Conservation (phyloP, 2,113 vertebrate genomes). For the Heterotis niloticus region DNA sequence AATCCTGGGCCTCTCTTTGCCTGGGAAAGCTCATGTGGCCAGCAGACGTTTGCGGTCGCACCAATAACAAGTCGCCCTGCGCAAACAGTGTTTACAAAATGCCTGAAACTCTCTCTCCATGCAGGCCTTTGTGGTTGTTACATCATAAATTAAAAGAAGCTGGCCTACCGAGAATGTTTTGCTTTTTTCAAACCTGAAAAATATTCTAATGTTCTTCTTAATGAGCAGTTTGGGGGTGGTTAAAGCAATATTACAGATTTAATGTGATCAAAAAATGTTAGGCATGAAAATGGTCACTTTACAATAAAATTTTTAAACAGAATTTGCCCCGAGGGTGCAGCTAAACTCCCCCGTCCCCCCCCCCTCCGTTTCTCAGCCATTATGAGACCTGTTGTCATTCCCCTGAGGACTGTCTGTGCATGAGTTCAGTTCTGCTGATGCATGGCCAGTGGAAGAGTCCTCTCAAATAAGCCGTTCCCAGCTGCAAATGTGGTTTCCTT, state of each 20-base stretch:
- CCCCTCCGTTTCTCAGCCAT: no score
- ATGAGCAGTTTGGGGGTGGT: neutral
- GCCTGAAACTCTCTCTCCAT: conserved; percentile 42
- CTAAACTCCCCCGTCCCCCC: no score
- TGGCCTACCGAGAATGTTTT: conserved; percentile 7
- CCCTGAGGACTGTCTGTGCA: neutral
- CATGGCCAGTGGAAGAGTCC: neutral
- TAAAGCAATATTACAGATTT: neutral
- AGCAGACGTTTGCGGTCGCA: conserved; percentile 62
- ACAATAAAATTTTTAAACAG: neutral
- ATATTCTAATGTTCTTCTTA: neutral
- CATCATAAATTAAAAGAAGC: conserved; percentile 22
- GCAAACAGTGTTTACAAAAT: conserved; percentile 63
- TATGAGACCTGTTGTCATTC: neutral
- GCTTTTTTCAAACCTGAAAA: neutral
- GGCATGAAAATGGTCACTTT: neutral
- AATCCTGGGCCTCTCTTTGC: conserved; percentile 20
- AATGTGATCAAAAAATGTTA: neutral
- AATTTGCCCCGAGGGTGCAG: neutral
- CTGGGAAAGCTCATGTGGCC: conserved; percentile 63
- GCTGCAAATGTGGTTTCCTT: neutral
- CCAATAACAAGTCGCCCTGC: conserved; percentile 62
- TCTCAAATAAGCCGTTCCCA: neutral
- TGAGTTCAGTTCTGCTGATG: neutral
- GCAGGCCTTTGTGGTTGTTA: conserved; percentile 16